Conservation (phyloP, 2,113 vertebrate species). For the Dendrocopos noguchii region DNA sequence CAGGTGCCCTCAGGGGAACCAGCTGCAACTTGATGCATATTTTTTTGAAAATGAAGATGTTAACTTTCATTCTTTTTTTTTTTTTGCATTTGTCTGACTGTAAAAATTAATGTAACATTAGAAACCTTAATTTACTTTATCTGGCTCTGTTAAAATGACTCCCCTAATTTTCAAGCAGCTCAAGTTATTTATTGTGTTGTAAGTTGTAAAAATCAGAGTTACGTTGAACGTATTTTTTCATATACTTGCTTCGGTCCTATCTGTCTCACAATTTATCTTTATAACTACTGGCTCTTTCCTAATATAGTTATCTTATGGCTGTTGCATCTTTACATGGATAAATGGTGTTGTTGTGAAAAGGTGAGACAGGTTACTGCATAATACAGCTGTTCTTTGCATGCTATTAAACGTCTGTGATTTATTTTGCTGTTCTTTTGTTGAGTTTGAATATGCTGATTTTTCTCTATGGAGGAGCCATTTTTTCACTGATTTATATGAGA, state of each 20-base stretch:
- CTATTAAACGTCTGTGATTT: neutral
- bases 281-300: neutral
- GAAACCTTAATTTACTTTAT: neutral
- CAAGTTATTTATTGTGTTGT: neutral
- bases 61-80: neutral
- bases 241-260: neutral
- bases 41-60: neutral
- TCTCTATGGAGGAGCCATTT: neutral
- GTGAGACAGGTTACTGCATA: neutral
- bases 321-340: neutral
- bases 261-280: neutral
- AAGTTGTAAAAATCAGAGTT: neutral
- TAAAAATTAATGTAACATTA: neutral
- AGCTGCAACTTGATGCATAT: neutral
- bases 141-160: neutral
- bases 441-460: neutral
- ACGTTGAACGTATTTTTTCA: neutral
- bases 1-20: neutral
- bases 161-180: neutral
- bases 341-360: constrained; percentile 24
- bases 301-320: neutral
- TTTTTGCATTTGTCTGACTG: neutral
- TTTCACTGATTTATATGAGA: neutral
- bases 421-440: neutral
- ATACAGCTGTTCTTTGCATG: neutral